phyloP scores from a whole-genome alignment of 2,113 vertebrate genomes.

The Numida meleagris region DNA sequence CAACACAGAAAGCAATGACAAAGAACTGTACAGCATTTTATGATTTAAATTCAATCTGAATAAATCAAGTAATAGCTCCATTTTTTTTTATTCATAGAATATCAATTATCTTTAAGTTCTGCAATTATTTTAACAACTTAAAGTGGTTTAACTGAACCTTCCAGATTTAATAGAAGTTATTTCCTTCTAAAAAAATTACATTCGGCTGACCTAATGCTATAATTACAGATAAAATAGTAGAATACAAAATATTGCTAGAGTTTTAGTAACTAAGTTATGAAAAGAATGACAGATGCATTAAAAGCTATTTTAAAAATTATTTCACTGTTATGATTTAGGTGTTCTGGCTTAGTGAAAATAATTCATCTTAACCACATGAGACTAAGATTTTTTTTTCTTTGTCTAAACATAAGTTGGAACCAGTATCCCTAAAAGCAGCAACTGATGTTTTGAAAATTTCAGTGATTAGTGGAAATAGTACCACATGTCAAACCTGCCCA shows the following conservation, averaged over 20 bases:
- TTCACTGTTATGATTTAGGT: not conserved
- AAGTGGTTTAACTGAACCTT: not conserved
- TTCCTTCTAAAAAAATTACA: not conserved
- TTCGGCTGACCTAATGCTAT: not conserved
- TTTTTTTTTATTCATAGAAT: not conserved
- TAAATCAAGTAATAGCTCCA: not conserved
- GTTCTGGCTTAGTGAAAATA: not conserved
- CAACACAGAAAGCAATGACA: not conserved
- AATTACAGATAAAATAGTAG: not conserved
- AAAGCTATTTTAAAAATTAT: not conserved
- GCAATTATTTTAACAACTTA: not conserved
- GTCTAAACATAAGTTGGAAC: not conserved
- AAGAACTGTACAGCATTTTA: not conserved
- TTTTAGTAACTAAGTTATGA: not conserved
- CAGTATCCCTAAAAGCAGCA: not conserved
- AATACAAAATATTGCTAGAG: not conserved
- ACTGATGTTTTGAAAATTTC: not conserved
- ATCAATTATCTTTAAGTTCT: not conserved
- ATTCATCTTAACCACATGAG: not conserved
- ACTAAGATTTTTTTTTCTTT: not conserved
- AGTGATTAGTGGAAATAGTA: not conserved
- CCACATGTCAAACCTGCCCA: not conserved
- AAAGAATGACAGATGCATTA: not conserved
- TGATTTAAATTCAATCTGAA: not conserved
- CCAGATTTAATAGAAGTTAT: not conserved